Conservation (phyloP, 1,140 invertebrate species). For the Rhopalosiphum padi region DNA sequence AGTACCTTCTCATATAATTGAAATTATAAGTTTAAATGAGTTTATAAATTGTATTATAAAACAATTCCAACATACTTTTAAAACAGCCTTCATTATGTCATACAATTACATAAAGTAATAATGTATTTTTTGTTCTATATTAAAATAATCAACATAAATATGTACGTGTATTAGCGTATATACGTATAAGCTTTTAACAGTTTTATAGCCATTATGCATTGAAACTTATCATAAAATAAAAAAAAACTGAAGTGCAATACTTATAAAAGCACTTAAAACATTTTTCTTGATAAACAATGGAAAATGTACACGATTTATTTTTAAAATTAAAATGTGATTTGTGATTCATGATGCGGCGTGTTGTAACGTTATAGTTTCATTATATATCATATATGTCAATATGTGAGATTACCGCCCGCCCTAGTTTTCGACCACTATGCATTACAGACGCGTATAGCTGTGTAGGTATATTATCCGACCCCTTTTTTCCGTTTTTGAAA, state of each 20-base stretch:
- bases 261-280: not conserved
- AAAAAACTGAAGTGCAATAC: not conserved
- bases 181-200: not conserved
- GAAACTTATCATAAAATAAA: not conserved
- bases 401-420: not conserved
- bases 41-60: not conserved
- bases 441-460: not conserved
- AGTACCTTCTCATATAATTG: not conserved
- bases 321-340: not conserved
- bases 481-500: conserved; percentile 50
- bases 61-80: not conserved
- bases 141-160: not conserved
- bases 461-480: conserved; percentile 32
- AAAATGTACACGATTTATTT: not conserved
- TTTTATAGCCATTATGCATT: not conserved
- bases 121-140: not conserved
- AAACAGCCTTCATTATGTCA: not conserved
- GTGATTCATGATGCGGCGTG: not conserved
- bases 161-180: not conserved
- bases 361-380: not conserved
- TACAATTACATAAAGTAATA: not conserved
- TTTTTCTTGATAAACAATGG: not conserved
- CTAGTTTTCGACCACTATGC: not conserved
- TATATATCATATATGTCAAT: not conserved
- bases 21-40: not conserved